Percentiles rank a stretch among this genome's conserved stretches.
phyloP scores from a whole-genome alignment of 2,888 invertebrate species.

The Malthinus flaveolus region DNA sequence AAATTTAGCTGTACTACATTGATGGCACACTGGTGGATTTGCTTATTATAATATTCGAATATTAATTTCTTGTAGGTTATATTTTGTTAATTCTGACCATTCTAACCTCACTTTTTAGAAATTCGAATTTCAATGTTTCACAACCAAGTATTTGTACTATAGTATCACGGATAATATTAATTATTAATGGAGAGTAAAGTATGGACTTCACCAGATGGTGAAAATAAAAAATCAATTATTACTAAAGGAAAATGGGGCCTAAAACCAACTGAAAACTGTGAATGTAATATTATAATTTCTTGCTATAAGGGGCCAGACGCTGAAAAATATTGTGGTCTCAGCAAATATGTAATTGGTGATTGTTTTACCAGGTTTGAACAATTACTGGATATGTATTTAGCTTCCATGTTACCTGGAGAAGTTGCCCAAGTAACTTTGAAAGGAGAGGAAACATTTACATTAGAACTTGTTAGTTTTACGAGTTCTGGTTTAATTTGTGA shows the following conservation, averaged over 20 bases:
- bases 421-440: constrained; percentile 53
- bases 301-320: constrained; percentile 33
- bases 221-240: constrained; percentile 47
- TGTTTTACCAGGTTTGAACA: constrained; percentile 55
- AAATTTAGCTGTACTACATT: too few species aligned
- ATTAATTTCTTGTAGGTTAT: too few species aligned
- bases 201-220: constrained; percentile 48
- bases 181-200: constrained; percentile 12
- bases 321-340: constrained; percentile 33
- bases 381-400: constrained; percentile 55
- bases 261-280: constrained; percentile 50
- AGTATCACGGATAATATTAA: too few species aligned
- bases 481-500: constrained; percentile 54
- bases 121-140: too few species aligned
- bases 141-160: too few species aligned
- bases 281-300: constrained; percentile 45
- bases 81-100: too few species aligned
- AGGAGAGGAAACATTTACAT: constrained; percentile 44
- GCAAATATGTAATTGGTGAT: constrained; percentile 50
- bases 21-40: too few species aligned
- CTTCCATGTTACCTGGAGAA: constrained; percentile 57
- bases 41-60: too few species aligned
- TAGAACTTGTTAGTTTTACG: constrained; percentile 51
- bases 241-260: constrained; percentile 40
- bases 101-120: constrained; percentile 41